A percentile compares a stretch with the other conserved stretches of the same genome.
phyloP scores from a whole-genome alignment of 2,888 invertebrate genomes.

The Pogonocherus hispidulus region DNA sequence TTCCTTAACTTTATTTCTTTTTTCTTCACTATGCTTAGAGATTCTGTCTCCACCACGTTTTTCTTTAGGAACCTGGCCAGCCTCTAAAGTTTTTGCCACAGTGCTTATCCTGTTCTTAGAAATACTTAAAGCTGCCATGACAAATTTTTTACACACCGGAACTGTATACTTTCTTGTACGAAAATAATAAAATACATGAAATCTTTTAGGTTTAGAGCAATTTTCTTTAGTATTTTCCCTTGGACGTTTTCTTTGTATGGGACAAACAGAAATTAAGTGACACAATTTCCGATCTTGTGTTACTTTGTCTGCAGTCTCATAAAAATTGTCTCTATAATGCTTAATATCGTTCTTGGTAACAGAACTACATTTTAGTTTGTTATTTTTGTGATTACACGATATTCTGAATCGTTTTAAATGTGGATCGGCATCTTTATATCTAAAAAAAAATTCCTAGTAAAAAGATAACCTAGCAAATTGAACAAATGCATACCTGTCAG shows the following conservation, averaged over 20 bases:
- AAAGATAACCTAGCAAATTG: too few species aligned
- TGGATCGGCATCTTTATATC: background rate
- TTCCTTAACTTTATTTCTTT: conserved; percentile 3
- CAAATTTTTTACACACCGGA: too few species aligned
- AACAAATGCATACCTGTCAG: background rate
- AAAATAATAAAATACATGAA: too few species aligned
- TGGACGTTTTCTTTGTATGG: background rate
- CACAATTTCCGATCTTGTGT: background rate
- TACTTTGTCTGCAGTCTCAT: background rate
- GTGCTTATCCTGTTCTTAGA: too few species aligned
- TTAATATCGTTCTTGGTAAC: background rate
- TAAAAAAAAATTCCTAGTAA: background rate
- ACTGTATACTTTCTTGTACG: too few species aligned
- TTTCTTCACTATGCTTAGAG: background rate
- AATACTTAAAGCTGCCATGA: too few species aligned
- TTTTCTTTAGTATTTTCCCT: background rate
- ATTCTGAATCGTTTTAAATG: background rate
- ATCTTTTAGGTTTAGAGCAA: background rate
- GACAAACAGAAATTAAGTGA: background rate
- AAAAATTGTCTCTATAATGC: background rate
- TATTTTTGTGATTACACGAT: background rate
- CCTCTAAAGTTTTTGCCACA: background rate
- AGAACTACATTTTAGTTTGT: background rate
- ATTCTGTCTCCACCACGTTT: background rate
- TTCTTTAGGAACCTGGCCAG: background rate